Base-by-base conservation (phyloP, 2,888 invertebrate genomes). In the Desoria tigrina region DNA sequence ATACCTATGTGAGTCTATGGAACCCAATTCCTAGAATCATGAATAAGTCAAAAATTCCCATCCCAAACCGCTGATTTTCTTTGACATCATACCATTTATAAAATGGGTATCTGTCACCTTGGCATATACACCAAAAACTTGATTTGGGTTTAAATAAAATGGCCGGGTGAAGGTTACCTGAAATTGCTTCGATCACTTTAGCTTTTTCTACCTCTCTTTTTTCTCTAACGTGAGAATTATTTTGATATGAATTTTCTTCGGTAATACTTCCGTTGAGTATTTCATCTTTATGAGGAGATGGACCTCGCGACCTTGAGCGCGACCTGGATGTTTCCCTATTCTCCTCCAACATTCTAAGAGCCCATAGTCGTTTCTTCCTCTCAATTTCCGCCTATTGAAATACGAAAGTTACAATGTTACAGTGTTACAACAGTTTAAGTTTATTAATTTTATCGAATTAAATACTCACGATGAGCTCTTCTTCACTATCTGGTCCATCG, bases 391-490 rank as follows among this genome's bases (percentile, higher is more conserved):
- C 61, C 73, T 73, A 24, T 24, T 23, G n/a, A 32, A 37, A 53
- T 7, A 66, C 39, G n/a, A 32, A 18, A 45, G 24, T 45, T 28
- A 2, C 26, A n/a, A 11, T n/a, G n/a, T n/a, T n/a, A n/a, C n/a
- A n/a, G n/a, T n/a, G n/a, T n/a, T n/a, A n/a, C n/a, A n/a, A n/a
- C n/a, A n/a, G n/a, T n/a, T 18, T 23, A 24, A 28, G 42, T 37
- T 6, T 45, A 42, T 27, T 23, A 60, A 23, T 45, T 32, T 28
- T 59, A 53, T 42, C 45, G 14, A 50, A 3, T 49, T 37, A 11
- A 61, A 2, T 42, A 71, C 74, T 75, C 79, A 88, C 91, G 85
- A 87, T 88, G 26, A 92, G 81, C 78, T 91, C 90, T 62, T 86
- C 85, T 77, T 90, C 90, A 37, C 88, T 86, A 76, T 86, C 86